A percentile compares a stretch with the other conserved stretches of the same genome.
phyloP scores from a whole-genome alignment of 1,140 invertebrate species.

The Heliothis virescens region DNA sequence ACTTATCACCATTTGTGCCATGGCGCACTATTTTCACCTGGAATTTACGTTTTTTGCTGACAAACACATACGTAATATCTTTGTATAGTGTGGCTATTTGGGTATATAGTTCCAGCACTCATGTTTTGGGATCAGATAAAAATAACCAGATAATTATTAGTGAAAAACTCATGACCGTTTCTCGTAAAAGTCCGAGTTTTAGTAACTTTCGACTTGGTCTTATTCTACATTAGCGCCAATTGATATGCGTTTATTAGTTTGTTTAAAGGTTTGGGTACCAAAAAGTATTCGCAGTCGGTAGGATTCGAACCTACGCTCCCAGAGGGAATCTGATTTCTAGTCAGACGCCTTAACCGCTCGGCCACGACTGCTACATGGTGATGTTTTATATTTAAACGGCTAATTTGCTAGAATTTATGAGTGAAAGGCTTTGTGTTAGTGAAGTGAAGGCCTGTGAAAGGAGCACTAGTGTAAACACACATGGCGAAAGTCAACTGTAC shows the following conservation, averaged over 20 bases:
- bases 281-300: slow-evolving; percentile 90
- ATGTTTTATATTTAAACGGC: not conserved
- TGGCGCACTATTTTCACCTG: not conserved
- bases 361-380: slow-evolving; percentile 89
- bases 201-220: no score
- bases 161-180: no score
- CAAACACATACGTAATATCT: no score
- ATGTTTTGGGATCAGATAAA: no score
- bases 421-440: slow-evolving; percentile 15
- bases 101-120: no score
- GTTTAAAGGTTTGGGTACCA: not conserved
- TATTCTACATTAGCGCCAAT: no score
- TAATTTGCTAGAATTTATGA: not conserved
- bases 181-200: no score
- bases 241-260: no score
- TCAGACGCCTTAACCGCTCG: slow-evolving; percentile 60
- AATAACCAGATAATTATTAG: no score
- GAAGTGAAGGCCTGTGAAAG: no score
- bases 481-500: not conserved
- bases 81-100: no score
- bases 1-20: slow-evolving; percentile 18
- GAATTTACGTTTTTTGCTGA: not conserved
- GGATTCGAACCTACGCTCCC: slow-evolving; percentile 95
- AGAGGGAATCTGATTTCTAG: slow-evolving; percentile 95
- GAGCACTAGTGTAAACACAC: no score